Conservation (phyloP, 2,113 vertebrate species). For the Poeciliopsis occidentalis region DNA sequence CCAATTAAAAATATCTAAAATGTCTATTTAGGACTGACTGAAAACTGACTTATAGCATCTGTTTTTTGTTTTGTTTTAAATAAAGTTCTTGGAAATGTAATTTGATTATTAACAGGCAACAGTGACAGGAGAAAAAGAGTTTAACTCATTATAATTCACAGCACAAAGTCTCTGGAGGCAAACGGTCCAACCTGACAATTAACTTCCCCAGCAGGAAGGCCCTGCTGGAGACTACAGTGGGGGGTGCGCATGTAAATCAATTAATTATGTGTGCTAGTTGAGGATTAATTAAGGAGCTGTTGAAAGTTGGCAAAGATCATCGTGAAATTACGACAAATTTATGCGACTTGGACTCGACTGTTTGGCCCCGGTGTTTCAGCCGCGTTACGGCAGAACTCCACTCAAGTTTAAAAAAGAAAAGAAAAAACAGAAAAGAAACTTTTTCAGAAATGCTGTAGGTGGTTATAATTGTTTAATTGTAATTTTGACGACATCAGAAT, state of each 20-base stretch:
- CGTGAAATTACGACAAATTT: conserved; percentile 10
- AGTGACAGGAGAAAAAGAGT: conserved; percentile 17
- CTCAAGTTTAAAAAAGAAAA: neutral
- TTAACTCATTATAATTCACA: conserved; percentile 66
- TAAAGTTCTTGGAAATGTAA: neutral
- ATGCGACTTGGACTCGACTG: conserved; percentile 9
- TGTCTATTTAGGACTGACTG: neutral
- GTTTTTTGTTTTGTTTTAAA: conserved; percentile 4
- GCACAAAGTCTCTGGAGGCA: conserved; percentile 51
- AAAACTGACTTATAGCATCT: neutral
- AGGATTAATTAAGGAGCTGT: conserved; percentile 68
- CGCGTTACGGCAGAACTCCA: neutral
- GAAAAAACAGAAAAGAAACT: neutral
- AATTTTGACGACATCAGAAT: neutral
- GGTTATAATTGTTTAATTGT: neutral
- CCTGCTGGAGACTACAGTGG: conserved; percentile 28
- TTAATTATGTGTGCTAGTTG: conserved; percentile 67
- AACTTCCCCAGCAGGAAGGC: conserved; percentile 69
- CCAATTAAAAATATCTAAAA: too few relatives aligned
- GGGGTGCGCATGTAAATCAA: conserved; percentile 55
- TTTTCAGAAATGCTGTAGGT: neutral
- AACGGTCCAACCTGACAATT: conserved; percentile 73
- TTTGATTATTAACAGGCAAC: conserved; percentile 18
- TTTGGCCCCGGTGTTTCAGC: neutral
- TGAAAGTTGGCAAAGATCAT: conserved; percentile 44